phyloP scores from a whole-genome alignment of 2,888 invertebrate genomes.

The Eristalis pertinax region DNA sequence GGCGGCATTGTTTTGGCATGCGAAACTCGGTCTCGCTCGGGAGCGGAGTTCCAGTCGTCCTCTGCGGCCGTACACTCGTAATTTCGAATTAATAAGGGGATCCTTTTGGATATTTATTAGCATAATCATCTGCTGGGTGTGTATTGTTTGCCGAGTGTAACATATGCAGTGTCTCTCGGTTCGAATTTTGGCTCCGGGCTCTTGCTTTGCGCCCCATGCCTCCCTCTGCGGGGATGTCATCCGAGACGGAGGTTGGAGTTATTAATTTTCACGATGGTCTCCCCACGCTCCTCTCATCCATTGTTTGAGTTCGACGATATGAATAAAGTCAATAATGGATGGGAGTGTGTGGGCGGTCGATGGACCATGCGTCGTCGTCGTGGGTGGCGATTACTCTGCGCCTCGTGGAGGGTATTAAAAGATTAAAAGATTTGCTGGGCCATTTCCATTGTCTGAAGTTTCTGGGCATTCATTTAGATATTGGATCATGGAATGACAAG shows the following conservation, averaged over 20 bases:
- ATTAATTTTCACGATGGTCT: slow-evolving; percentile 23
- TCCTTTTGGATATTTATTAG: slow-evolving; percentile 44
- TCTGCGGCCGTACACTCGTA: slow-evolving; percentile 1
- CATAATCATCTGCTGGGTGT: slow-evolving; percentile 40
- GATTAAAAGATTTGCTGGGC: neutral
- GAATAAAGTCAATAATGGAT: neutral
- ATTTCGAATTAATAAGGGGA: slow-evolving; percentile 45
- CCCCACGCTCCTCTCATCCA: neutral
- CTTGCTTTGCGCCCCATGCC: neutral
- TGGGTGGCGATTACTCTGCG: neutral
- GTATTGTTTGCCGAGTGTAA: slow-evolving; percentile 11
- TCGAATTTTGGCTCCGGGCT: neutral
- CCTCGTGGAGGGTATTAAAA: neutral
- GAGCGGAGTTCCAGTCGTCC: neutral
- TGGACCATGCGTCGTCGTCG: neutral
- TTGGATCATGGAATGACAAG: neutral
- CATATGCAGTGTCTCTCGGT: neutral
- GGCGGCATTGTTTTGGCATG: slow-evolving; percentile 7
- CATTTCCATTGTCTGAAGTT: neutral
- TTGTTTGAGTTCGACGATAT: neutral
- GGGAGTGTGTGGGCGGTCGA: neutral
- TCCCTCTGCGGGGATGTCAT: neutral
- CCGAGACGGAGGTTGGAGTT: slow-evolving; percentile 11
- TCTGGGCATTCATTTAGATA: neutral
- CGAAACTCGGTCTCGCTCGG: neutral